A percentile compares a stretch with the other conserved stretches of the same genome.
These are phyloP conservation scores for Myotis davidii DNA, from an alignment of 2,113 vertebrate genomes.

Conservation along the genomic window DNA sequence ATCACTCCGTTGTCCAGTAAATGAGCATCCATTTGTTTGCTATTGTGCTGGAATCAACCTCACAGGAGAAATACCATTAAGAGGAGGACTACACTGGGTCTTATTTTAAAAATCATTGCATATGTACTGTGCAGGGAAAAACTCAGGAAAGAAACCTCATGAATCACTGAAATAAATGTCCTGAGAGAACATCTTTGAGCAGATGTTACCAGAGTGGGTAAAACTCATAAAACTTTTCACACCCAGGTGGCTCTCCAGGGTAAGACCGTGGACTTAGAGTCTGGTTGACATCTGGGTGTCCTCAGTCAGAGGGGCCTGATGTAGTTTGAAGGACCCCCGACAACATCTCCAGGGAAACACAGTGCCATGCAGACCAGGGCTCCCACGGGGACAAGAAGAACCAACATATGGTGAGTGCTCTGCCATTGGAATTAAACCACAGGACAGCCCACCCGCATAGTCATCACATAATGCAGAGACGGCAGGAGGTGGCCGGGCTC, in stretches of 20 bases:
- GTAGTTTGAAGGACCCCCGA: background rate
- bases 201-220: background rate
- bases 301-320: background rate
- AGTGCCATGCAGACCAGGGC: background rate
- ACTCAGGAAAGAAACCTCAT: background rate
- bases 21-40: background rate
- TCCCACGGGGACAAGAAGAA: background rate
- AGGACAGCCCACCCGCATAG: background rate
- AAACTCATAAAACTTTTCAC: background rate
- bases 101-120: background rate
- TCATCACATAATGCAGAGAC: background rate
- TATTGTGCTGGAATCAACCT: background rate
- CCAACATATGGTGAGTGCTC: background rate
- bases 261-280: background rate
- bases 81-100: fast-evolving
- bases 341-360: background rate
- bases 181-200: background rate
- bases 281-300: background rate
- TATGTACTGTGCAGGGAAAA: background rate
- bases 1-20: background rate
- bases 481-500: background rate
- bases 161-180: background rate
- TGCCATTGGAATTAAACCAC: background rate
- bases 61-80: background rate
- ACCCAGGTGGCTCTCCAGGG: background rate